phyloP scores from a whole-genome alignment of 2,797 vertebrate genomes.

The Stomatorhinus walkeri region DNA sequence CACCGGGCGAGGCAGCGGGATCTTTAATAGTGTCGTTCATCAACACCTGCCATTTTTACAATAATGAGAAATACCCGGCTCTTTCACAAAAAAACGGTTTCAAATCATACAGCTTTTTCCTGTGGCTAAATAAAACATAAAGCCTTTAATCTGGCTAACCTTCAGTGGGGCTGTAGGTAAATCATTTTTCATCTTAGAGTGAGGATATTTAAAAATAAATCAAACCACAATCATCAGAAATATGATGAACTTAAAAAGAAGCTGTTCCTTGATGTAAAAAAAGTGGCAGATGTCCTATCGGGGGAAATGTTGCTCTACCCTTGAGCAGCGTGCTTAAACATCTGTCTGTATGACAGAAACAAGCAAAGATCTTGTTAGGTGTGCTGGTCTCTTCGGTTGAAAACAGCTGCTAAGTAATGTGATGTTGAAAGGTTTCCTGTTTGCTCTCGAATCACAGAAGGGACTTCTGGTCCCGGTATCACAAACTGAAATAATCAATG shows the following conservation, averaged over 20 bases:
- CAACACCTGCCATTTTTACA: conserved; percentile 1
- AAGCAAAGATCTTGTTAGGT: neutral
- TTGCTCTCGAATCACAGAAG: neutral
- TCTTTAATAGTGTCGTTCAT: conserved; percentile 1
- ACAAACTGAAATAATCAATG: neutral
- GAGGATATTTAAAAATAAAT: neutral
- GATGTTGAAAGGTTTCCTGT: neutral
- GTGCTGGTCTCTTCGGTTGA: neutral
- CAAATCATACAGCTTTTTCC: neutral
- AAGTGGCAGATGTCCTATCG: neutral
- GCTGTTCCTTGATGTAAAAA: neutral
- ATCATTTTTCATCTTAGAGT: neutral
- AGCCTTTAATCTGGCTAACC: conserved; percentile 1
- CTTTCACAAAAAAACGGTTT: neutral
- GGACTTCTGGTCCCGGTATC: neutral
- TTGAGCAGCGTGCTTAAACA: neutral
- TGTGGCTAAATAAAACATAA: neutral
- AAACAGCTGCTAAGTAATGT: neutral
- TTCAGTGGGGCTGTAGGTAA: neutral
- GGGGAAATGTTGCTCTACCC: neutral
- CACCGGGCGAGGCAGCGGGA: neutral
- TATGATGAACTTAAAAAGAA: neutral
- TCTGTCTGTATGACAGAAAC: neutral
- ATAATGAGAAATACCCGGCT: neutral
- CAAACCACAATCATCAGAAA: neutral